Evolutionary conservation across 2,113 vertebrate genomes (phyloP).

Genomic region (Sorex fumeus): DNA sequence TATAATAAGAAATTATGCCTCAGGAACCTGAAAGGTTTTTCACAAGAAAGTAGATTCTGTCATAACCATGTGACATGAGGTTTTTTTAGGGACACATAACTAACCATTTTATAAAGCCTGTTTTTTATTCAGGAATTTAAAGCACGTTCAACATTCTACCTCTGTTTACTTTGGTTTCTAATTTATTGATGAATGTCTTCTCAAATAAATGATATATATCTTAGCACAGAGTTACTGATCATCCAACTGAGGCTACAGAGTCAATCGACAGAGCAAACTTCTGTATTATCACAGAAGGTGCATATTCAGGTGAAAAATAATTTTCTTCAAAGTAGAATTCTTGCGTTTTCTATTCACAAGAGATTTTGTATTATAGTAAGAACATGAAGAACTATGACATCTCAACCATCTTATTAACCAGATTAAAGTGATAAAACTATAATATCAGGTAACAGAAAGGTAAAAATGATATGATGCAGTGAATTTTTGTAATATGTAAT

Average conservation of each 20-base stretch:
- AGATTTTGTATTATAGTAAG: background rate
- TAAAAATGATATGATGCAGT: background rate
- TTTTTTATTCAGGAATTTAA: no score
- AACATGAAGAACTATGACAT: background rate
- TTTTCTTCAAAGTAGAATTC: background rate
- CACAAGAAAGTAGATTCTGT: background rate
- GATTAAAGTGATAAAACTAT: background rate
- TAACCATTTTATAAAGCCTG: no score
- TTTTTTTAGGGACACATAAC: no score
- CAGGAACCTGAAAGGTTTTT: background rate
- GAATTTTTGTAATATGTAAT: slow-evolving; percentile 27
- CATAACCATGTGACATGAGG: no score
- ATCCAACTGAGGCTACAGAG: background rate
- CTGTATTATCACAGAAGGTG: background rate
- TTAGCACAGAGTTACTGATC: background rate
- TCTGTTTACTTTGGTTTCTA: background rate
- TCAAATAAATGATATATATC: slow-evolving; percentile 5
- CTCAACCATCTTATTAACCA: slow-evolving; percentile 15
- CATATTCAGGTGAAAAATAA: background rate
- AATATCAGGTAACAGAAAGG: slow-evolving; percentile 32
- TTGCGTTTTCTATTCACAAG: background rate
- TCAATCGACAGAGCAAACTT: background rate
- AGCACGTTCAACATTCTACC: background rate
- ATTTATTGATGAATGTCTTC: background rate
- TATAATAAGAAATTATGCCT: background rate